A percentile compares a stretch with the other conserved stretches of the same genome.
These are phyloP conservation scores for Minunthozetes semirufus DNA, from an alignment of 2,888 invertebrate genomes.

Conservation along the genomic window DNA sequence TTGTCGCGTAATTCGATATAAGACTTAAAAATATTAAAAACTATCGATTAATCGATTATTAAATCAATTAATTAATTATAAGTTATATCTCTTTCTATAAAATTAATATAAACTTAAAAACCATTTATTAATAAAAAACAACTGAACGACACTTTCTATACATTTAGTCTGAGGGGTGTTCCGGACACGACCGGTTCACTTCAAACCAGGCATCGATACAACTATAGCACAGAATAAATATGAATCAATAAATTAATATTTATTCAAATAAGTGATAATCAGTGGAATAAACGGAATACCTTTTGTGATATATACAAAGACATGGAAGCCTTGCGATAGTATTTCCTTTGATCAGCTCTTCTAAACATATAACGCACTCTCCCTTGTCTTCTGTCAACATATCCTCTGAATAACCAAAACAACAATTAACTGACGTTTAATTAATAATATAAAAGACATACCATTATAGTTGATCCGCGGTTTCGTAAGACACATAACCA, in stretches of 20 bases:
- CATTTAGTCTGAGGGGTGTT: constrained; percentile 84
- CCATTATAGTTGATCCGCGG: constrained; percentile 98
- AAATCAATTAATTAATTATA: too few species aligned
- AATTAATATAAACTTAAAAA: too few species aligned
- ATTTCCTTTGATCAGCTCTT: constrained; percentile 90
- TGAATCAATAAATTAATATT: constrained; percentile 38
- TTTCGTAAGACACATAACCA: constrained; percentile 99
- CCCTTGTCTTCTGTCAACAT: constrained; percentile 91
- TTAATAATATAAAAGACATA: constrained; percentile 54
- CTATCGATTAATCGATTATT: too few species aligned
- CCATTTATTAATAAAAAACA: too few species aligned
- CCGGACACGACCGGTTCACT: constrained; percentile 96
- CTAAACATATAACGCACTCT: constrained; percentile 97
- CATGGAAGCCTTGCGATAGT: constrained; percentile 97
- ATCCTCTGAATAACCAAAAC: constrained; percentile 70
- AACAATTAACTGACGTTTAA: neutral
- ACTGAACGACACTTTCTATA: neutral
- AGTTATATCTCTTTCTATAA: too few species aligned
- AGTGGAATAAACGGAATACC: constrained; percentile 53
- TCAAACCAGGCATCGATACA: constrained; percentile 99
- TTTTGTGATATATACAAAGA: constrained; percentile 98
- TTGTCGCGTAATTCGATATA: too few species aligned
- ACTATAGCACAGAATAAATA: constrained; percentile 56
- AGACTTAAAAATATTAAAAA: too few species aligned
- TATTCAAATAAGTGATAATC: neutral